Base-by-base conservation (phyloP, 2,797 vertebrate species). In the Otus scops region DNA sequence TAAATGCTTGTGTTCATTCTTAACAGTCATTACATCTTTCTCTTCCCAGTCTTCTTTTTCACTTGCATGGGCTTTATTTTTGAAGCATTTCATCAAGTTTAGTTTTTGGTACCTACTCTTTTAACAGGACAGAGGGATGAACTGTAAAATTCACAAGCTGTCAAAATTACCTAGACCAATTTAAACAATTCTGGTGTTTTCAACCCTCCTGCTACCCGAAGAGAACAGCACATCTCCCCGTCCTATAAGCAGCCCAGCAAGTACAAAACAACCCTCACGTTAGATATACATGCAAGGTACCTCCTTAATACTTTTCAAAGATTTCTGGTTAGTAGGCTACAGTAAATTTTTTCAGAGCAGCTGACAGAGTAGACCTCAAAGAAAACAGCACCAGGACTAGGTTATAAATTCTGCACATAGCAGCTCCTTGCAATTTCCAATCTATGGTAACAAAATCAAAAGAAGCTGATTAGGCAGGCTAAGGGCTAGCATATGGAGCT, bases 351-450 rank as follows among this genome's bases (percentile, higher is more conserved):
- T 39, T 67, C 65, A 56, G 75, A 87, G 85, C 92, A 95, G 90
- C 83, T 95, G 92, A 95, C 93, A 96, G 75, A 95, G 53, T 9
- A 95, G 90, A 95, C 41, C 95, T 95, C 92, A 96, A 91, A 78
- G 68, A 61, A 95, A 96, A 87, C 86, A 91, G 77, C 4, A 24
- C 39, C 83, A 79, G 71, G 70, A 68, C 78, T 19, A 70, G 88
- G 90, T 92, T 92, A 88, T 97, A 97, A 97, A 97, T 97, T 78
- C 84, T 94, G 57, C 10, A 78, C 27, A 7, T 94, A 93, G 93
- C 96, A 94, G 93, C 70, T 95, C 92, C 85, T 88, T 78, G 89
- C 93, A 70, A 77, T 95, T 95, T 96, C 92, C 94, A 96, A 79
- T 92, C 84, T 73, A 20, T 21, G 84, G 92, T 87, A 93, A 95